phyloP scores from a whole-genome alignment of 2,888 invertebrate species.

The Habroteleia sp. region DNA sequence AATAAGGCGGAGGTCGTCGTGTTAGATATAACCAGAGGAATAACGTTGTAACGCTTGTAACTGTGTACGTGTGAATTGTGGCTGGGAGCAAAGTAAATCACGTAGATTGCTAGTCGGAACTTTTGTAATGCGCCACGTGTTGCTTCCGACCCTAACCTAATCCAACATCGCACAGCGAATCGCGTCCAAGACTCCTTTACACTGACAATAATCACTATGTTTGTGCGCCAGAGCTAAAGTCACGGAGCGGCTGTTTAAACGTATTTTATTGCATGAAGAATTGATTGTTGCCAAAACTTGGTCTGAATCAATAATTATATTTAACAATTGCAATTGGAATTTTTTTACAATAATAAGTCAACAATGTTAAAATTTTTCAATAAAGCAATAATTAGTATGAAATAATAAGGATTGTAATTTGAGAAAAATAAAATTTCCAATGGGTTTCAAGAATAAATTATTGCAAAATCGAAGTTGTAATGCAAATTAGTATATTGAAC shows the following conservation, averaged over 20 bases:
- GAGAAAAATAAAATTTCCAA: too few relatives aligned
- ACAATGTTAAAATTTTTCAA: too few relatives aligned
- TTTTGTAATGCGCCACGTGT: constrained; percentile 40
- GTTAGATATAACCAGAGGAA: too few relatives aligned
- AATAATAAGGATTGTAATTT: too few relatives aligned
- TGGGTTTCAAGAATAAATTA: too few relatives aligned
- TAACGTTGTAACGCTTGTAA: constrained; percentile 12
- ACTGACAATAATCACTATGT: constrained; percentile 13
- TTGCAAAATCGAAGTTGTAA: too few relatives aligned
- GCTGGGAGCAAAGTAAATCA: constrained; percentile 24
- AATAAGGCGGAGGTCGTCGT: constrained; percentile 5
- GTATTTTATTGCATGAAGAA: background rate
- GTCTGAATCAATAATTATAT: too few relatives aligned
- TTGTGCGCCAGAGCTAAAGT: constrained; percentile 8
- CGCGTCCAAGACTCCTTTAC: background rate
- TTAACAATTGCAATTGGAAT: too few relatives aligned
- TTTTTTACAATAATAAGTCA: too few relatives aligned
- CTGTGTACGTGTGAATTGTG: background rate
- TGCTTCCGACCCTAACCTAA: constrained; percentile 46
- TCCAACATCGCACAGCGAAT: constrained; percentile 24
- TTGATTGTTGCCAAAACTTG: too few relatives aligned
- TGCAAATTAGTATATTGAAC: too few relatives aligned
- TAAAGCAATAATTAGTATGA: too few relatives aligned
- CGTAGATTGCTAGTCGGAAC: constrained; percentile 17
- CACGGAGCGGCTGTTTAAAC: constrained; percentile 3